Evolutionary conservation across 2,797 vertebrate species (phyloP), one percentile per base, ranked within the genome.

Genomic region (Podarcis siculus): DNA sequence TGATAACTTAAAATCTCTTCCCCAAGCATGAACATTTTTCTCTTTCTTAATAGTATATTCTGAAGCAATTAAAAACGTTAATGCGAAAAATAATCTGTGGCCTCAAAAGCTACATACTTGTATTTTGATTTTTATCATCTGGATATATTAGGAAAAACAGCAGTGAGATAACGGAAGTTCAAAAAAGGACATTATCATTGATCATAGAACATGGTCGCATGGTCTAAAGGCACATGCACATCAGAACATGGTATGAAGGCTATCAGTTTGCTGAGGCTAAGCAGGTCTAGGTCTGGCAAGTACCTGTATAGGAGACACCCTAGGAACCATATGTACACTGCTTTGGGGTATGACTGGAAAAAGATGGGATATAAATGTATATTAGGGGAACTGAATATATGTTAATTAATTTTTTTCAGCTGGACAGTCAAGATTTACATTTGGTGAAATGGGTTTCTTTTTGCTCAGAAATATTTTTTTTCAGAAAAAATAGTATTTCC

Each of bases 1-100:
- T 0, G 91, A 27, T 8, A 87, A 23, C 10, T 91, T 88, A 83
- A 89, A 45, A 92, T 13, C 32, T 30, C n/a, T 30, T 85, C 25
- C 85, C 55, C 17, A 5, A 67, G 10, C 35, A 27, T 64, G 45
- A 75, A 55, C 39, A 76, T 8, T 49, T 85, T 71, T 88, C 61
- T 32, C 64, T 89, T 55, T 32, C 67, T 49, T 35, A 82, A 66
- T 1, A 32, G 3, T 23, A 35, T 82, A 78, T 87, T 89, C 88
- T 8, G 75, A 92, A 9, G 19, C 45, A 66, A 55, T 4, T 67
- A 32, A 80, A 87, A 42, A 88, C 89, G 66, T 2, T 1, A 1
- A 42, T 82, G 42, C 3, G 0, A 13, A 69, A 83, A 21, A 85
- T 87, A 69, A 42, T 39, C 25, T 67, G 64, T 67, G 23, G 42